These are phyloP conservation scores for Scaptomyza polygonia DNA, from an alignment of 2,888 invertebrate genomes.

Conservation along the genomic window DNA sequence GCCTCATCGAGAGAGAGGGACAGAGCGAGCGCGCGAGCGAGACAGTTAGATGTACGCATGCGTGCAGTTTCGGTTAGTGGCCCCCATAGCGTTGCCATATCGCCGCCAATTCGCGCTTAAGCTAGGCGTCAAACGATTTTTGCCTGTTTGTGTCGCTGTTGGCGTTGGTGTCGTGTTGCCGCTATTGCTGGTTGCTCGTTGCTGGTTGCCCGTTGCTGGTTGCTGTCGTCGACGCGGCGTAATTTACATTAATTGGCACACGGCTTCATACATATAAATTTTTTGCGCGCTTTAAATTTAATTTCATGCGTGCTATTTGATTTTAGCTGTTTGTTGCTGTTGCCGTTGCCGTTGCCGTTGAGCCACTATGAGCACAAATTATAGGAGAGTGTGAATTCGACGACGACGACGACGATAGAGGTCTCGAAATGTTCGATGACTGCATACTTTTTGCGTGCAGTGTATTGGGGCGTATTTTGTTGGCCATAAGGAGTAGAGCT, in stretches of 20 bases:
- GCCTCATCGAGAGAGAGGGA: neutral
- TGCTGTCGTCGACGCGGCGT: constrained; percentile 70
- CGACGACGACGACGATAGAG: neutral
- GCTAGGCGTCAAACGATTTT: constrained; percentile 55
- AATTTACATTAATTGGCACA: constrained; percentile 79
- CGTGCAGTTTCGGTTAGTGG: constrained; percentile 43
- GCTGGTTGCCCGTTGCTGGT: constrained; percentile 48
- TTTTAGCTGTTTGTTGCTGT: constrained; percentile 50
- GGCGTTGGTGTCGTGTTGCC: constrained; percentile 54
- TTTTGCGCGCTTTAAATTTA: constrained; percentile 75
- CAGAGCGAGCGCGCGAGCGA: constrained; percentile 9
- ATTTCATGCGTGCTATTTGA: constrained; percentile 80
- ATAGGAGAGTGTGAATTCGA: constrained; percentile 49
- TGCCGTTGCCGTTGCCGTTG: constrained; percentile 28
- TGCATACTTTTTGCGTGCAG: no score
- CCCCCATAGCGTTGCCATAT: constrained; percentile 75
- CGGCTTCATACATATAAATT: constrained; percentile 77
- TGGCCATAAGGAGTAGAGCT: constrained; percentile 41
- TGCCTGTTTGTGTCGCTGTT: constrained; percentile 16
- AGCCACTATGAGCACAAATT: constrained; percentile 62
- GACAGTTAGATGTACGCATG: constrained; percentile 43
- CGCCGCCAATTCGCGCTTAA: constrained; percentile 25
- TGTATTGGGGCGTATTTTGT: constrained; percentile 39
- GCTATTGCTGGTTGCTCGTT: constrained; percentile 8
- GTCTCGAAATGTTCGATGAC: no score